Percentiles rank a stretch among this genome's conserved stretches.
These are phyloP conservation scores for Druon quercuslanigerum DNA, from an alignment of 1,140 invertebrate species.

Conservation along the genomic window DNA sequence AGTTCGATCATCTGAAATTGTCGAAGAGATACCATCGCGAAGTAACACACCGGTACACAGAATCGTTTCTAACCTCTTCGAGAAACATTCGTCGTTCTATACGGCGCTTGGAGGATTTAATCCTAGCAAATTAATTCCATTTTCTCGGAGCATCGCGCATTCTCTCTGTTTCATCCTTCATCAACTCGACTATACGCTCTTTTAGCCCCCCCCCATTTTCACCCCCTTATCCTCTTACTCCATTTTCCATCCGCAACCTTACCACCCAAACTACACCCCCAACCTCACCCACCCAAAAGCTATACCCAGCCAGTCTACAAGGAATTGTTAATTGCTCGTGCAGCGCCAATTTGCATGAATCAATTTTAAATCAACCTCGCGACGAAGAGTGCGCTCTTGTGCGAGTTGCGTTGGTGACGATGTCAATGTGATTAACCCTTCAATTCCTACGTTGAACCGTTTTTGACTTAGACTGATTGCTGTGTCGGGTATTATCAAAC, in stretches of 20 bases:
- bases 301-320: conserved; percentile 71
- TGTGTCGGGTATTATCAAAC: no score
- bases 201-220: conserved; percentile 50
- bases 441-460: background rate
- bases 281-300: conserved; percentile 60
- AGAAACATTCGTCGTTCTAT: conserved; percentile 66
- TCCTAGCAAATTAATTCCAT: conserved; percentile 76
- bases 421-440: conserved; percentile 27
- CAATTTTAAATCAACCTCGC: conserved; percentile 74
- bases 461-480: background rate
- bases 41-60: conserved; percentile 4
- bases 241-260: conserved; percentile 37
- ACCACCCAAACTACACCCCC: conserved; percentile 35
- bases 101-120: conserved; percentile 71
- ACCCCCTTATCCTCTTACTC: conserved; percentile 28
- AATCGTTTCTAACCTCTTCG: conserved; percentile 36
- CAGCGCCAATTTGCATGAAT: conserved; percentile 75
- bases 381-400: conserved; percentile 62
- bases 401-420: conserved; percentile 25
- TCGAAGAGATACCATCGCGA: background rate
- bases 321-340: conserved; percentile 76
- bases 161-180: conserved; percentile 74
- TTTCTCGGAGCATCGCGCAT: conserved; percentile 74
- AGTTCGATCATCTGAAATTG: background rate
- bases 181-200: conserved; percentile 70